Evolutionary conservation across 1,140 invertebrate species (phyloP).

Genomic region (Triops cancriformis): DNA sequence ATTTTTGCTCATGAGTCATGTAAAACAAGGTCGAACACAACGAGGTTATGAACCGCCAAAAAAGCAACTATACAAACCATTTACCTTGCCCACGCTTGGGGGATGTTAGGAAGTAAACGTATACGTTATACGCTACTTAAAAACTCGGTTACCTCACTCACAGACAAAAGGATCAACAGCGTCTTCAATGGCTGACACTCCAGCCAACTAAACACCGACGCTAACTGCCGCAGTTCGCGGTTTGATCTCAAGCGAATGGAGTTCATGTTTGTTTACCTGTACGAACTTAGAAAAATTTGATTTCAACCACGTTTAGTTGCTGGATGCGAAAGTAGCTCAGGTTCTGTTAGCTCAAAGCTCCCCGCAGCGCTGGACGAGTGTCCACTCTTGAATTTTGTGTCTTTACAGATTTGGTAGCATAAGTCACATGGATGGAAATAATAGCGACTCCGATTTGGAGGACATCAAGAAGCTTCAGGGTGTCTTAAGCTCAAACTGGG

Average conservation of each 20-base stretch:
- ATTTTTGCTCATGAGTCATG: not conserved
- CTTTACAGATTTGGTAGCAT: too few species aligned
- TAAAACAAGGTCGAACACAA: slow-evolving; percentile 2
- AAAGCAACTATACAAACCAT: slow-evolving; percentile 13
- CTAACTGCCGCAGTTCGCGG: too few species aligned
- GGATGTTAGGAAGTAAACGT: slow-evolving; percentile 7
- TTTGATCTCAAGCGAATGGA: too few species aligned
- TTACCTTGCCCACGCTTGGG: not conserved
- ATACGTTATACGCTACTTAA: not conserved
- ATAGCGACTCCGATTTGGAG: not conserved
- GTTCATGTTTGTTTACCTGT: too few species aligned
- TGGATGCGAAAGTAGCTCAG: too few species aligned
- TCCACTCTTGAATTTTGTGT: too few species aligned
- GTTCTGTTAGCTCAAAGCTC: too few species aligned
- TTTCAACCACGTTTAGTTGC: too few species aligned
- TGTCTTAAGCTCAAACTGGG: not conserved
- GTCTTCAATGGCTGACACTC: not conserved
- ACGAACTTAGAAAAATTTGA: too few species aligned
- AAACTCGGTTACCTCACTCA: not conserved
- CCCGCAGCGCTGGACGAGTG: too few species aligned
- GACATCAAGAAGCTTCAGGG: not conserved
- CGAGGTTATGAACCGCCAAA: slow-evolving; percentile 1
- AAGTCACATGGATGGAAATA: not conserved
- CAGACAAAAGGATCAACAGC: not conserved
- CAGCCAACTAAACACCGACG: not conserved